A percentile compares a stretch with the other conserved stretches of the same genome.
Conservation (phyloP, 2,888 invertebrate genomes). For the Congeria kusceri region DNA sequence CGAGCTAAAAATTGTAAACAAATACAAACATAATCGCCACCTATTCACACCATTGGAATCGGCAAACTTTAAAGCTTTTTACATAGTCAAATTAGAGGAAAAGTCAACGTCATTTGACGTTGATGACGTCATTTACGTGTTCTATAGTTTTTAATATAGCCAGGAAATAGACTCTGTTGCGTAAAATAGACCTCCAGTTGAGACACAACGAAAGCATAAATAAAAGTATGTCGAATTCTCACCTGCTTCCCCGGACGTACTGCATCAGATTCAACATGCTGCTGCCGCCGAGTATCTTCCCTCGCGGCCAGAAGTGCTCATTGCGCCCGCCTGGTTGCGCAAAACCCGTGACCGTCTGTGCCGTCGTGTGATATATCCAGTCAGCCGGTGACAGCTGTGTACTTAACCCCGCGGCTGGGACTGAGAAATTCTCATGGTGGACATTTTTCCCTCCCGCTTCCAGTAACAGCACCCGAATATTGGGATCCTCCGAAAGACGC, state of each 20-base stretch:
- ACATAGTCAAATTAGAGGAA: no score
- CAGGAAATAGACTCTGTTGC: no score
- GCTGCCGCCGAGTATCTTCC: slow-evolving; percentile 95
- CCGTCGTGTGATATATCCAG: slow-evolving; percentile 85
- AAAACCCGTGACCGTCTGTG: slow-evolving; percentile 80
- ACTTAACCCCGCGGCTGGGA: slow-evolving; percentile 85
- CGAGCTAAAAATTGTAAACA: no score
- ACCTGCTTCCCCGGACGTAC: slow-evolving; percentile 44
- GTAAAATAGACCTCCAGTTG: no score
- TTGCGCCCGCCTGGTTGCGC: slow-evolving; percentile 75
- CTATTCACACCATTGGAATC: no score
- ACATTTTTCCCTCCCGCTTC: slow-evolving; percentile 86
- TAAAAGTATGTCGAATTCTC: not conserved
- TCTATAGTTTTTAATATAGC: no score
- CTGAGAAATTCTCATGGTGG: slow-evolving; percentile 80
- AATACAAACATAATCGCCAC: no score
- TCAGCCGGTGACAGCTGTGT: slow-evolving; percentile 77
- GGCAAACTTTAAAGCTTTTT: no score
- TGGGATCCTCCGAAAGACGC: slow-evolving; percentile 84
- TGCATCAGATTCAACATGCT: slow-evolving; percentile 95
- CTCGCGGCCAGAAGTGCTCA: slow-evolving; percentile 95
- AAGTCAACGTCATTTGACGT: no score
- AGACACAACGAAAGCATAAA: no score
- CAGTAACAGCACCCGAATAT: slow-evolving; percentile 79
- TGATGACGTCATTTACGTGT: no score